Evolutionary conservation across 2,888 invertebrate genomes (phyloP).

Genomic region (Subacronicta megacephala): DNA sequence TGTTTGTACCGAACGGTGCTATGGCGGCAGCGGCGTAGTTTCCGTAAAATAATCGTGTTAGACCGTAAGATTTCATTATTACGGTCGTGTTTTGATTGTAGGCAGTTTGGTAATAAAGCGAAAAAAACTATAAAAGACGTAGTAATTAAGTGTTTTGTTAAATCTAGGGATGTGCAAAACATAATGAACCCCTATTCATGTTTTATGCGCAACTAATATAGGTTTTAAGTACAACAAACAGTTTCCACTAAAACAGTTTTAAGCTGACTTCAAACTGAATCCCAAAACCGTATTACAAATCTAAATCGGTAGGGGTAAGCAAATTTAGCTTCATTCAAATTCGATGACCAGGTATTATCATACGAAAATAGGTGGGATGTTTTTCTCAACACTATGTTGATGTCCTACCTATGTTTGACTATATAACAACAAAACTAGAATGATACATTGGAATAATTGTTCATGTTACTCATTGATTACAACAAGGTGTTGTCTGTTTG

Average conservation of each 20-base stretch:
- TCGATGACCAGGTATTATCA: slow-evolving; percentile 45
- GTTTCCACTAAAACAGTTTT: slow-evolving; percentile 1
- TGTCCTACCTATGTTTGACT: slow-evolving; percentile 9
- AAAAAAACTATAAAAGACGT: slow-evolving; percentile 10
- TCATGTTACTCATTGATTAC: slow-evolving; percentile 31
- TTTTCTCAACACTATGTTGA: slow-evolving; percentile 32
- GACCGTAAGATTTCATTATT: slow-evolving; percentile 51
- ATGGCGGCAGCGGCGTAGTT: slow-evolving; percentile 52
- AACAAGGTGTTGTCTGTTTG: slow-evolving; percentile 24
- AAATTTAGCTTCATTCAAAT: slow-evolving; percentile 50
- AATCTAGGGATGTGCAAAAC: background rate
- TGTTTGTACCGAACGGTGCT: slow-evolving; percentile 66
- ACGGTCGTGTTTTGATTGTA: slow-evolving; percentile 26
- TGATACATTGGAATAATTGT: slow-evolving; percentile 9
- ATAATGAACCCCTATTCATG: slow-evolving; percentile 3
- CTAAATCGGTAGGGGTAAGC: slow-evolving; percentile 25
- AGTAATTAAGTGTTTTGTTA: slow-evolving; percentile 1
- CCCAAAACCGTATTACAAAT: slow-evolving; percentile 13
- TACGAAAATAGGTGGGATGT: slow-evolving; percentile 39
- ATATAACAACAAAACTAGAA: slow-evolving; percentile 17
- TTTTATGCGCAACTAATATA: background rate
- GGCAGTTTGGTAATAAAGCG: slow-evolving; percentile 35
- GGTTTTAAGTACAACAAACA: background rate
- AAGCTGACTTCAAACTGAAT: slow-evolving; percentile 18
- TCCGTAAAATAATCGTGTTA: slow-evolving; percentile 57